These are phyloP conservation scores for Brachyhypopomus gauderio DNA, from an alignment of 2,113 vertebrate genomes.

Conservation along the genomic window DNA sequence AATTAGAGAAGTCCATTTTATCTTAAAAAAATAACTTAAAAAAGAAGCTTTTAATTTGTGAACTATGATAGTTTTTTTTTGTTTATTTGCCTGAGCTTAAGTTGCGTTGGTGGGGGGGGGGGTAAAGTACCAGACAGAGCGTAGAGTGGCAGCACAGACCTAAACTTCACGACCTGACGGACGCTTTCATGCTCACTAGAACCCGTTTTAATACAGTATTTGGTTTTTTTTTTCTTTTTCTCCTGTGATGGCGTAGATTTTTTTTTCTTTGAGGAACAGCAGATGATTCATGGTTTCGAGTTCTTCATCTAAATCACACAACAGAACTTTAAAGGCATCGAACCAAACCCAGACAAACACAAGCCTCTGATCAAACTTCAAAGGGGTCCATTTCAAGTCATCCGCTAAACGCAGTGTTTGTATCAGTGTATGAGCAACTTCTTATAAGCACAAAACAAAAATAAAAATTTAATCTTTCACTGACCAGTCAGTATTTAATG, in stretches of 20 bases:
- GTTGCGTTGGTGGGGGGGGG: background rate
- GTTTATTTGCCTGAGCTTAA: slow-evolving; percentile 12
- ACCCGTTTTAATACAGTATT: slow-evolving; percentile 49
- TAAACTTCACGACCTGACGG: slow-evolving; percentile 28
- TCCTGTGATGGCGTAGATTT: slow-evolving; percentile 8
- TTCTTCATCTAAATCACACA: slow-evolving; percentile 34
- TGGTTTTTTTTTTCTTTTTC: slow-evolving; percentile 43
- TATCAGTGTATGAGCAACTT: slow-evolving; percentile 41
- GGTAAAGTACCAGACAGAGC: background rate
- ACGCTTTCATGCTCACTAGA: slow-evolving; percentile 34
- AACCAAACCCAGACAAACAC: background rate
- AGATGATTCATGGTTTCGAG: slow-evolving; percentile 27
- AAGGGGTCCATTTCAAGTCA: slow-evolving; percentile 38
- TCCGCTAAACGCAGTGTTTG: slow-evolving; percentile 16
- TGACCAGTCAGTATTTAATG: slow-evolving; percentile 46
- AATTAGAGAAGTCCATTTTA: background rate
- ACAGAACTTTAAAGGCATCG: slow-evolving; percentile 9
- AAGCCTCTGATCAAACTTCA: slow-evolving; percentile 4
- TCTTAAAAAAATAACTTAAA: background rate
- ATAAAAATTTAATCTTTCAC: slow-evolving; percentile 35
- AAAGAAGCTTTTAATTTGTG: background rate
- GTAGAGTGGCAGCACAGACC: background rate
- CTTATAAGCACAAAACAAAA: slow-evolving; percentile 1
- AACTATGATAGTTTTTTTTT: background rate
- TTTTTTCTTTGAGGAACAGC: slow-evolving; percentile 12